These are phyloP conservation scores for Sphenodon punctatus DNA, from an alignment of 2,797 vertebrate species.

Conservation along the genomic window DNA sequence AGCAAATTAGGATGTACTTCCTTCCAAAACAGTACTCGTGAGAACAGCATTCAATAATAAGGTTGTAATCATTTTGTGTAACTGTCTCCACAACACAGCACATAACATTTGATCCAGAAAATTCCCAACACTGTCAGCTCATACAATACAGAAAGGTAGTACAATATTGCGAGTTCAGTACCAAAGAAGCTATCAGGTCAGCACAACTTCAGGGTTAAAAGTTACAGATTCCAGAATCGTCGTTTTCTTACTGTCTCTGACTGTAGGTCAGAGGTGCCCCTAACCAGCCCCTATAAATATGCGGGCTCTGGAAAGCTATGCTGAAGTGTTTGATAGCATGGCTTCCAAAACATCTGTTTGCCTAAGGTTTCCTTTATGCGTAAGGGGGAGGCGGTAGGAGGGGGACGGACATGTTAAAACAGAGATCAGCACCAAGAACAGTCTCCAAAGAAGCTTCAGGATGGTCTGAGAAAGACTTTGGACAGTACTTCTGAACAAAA, in stretches of 20 bases:
- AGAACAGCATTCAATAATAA: too few relatives aligned
- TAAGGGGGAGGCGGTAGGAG: neutral
- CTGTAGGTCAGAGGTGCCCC: neutral
- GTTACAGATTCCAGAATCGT: neutral
- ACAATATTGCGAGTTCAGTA: neutral
- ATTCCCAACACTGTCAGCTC: neutral
- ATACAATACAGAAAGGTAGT: neutral
- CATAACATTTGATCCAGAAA: too few relatives aligned
- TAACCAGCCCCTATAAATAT: neutral
- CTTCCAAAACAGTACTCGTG: too few relatives aligned
- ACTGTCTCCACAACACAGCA: too few relatives aligned
- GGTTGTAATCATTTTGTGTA: too few relatives aligned
- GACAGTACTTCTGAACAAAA: fast-evolving
- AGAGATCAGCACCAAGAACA: too few relatives aligned
- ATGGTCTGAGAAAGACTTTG: neutral
- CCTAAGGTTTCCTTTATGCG: neutral
- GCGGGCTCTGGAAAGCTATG: neutral
- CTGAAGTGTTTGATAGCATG: neutral
- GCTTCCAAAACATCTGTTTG: neutral
- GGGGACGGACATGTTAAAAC: too few relatives aligned
- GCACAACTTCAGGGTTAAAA: neutral
- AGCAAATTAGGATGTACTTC: too few relatives aligned
- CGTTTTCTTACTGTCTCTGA: neutral
- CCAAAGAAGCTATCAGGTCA: neutral
- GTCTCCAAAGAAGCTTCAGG: neutral